Evolutionary conservation across 1,140 invertebrate species (phyloP).

Genomic region (Macrostomum lignano): DNA sequence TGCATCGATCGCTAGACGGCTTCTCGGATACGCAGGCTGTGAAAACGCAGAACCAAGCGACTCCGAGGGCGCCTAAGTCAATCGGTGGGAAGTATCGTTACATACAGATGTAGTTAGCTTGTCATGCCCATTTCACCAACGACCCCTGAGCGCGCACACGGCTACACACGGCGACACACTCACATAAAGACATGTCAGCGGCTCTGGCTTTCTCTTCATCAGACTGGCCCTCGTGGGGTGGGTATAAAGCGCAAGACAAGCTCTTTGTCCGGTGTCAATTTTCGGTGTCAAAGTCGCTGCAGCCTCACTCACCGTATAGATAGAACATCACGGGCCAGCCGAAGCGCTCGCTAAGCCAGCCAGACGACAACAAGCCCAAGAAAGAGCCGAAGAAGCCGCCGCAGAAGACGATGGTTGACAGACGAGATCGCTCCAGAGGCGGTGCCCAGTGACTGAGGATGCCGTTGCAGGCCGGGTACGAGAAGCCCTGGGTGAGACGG

Average conservation of each 20-base stretch:
- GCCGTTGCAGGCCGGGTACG: slow-evolving; percentile 92
- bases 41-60: slow-evolving; percentile 65
- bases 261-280: no score
- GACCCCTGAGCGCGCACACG: no score
- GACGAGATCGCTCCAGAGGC: slow-evolving; percentile 67
- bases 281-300: no score
- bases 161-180: no score
- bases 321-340: slow-evolving; percentile 85
- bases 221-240: no score
- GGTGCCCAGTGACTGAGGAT: slow-evolving; percentile 98
- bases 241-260: no score
- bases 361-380: slow-evolving; percentile 72
- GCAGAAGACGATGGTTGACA: slow-evolving; percentile 83
- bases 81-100: no score
- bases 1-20: slow-evolving; percentile 68
- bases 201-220: no score
- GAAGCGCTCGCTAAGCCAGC: slow-evolving; percentile 52
- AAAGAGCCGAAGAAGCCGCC: slow-evolving; percentile 82
- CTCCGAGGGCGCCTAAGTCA: slow-evolving; percentile 28
- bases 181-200: no score
- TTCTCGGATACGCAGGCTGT: slow-evolving; percentile 70
- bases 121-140: no score
- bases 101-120: no score
- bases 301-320: slow-evolving; percentile 56
- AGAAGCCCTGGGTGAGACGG: slow-evolving; percentile 94